A percentile compares a stretch with the other conserved stretches of the same genome.
phyloP scores from a whole-genome alignment of 2,888 invertebrate genomes.

The Zootermopsis nevadensis region DNA sequence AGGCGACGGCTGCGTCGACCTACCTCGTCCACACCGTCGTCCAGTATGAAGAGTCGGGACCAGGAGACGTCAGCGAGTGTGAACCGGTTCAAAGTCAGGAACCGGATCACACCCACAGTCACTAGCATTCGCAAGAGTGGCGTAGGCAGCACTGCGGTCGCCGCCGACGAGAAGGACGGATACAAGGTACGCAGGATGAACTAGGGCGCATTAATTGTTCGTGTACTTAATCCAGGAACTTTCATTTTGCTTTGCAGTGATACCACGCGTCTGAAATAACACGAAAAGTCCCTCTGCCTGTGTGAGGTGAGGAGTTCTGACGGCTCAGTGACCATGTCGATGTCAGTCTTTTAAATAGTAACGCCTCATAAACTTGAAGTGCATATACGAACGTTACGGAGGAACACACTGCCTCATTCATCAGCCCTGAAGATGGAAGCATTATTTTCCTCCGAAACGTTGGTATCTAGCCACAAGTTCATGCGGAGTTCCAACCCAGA shows the following conservation, averaged over 20 bases:
- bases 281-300: too few relatives aligned
- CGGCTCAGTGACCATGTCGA: too few relatives aligned
- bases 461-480: too few relatives aligned
- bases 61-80: slow-evolving; percentile 74
- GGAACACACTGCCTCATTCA: too few relatives aligned
- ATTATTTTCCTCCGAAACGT: too few relatives aligned
- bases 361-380: too few relatives aligned
- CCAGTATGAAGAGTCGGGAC: slow-evolving; percentile 65
- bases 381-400: too few relatives aligned
- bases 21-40: slow-evolving; percentile 66
- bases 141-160: slow-evolving; percentile 68
- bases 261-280: not conserved
- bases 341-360: too few relatives aligned
- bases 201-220: too few relatives aligned
- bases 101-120: slow-evolving; percentile 61
- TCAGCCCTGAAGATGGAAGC: too few relatives aligned
- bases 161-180: slow-evolving; percentile 75
- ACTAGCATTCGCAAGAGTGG: slow-evolving; percentile 68
- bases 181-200: slow-evolving; percentile 74
- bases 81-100: slow-evolving; percentile 73
- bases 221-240: not conserved
- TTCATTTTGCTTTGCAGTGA: not conserved
- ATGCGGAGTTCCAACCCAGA: too few relatives aligned
- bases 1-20: slow-evolving; percentile 66
- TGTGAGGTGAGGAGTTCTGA: too few relatives aligned